These are phyloP conservation scores for Tragelaphus buxtoni DNA, from an alignment of 2,113 vertebrate species.

Conservation along the genomic window DNA sequence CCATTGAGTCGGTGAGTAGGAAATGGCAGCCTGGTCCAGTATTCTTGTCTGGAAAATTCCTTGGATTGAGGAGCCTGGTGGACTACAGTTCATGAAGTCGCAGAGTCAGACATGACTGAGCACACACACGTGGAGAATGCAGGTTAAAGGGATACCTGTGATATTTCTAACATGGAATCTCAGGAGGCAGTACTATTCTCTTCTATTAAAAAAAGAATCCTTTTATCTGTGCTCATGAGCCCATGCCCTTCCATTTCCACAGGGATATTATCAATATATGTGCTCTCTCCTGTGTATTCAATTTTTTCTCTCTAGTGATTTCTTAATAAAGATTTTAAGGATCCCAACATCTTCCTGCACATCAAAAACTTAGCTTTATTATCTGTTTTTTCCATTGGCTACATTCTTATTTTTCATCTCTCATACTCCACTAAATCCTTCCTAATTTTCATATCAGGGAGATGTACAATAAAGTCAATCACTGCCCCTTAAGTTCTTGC, in stretches of 20 bases:
- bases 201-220: not conserved
- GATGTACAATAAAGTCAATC: not conserved
- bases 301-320: not conserved
- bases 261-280: not conserved
- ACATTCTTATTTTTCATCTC: not conserved
- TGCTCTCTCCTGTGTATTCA: not conserved
- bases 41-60: not conserved
- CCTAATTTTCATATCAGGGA: not conserved
- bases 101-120: not conserved
- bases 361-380: not conserved
- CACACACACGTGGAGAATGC: not conserved
- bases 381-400: not conserved
- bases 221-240: not conserved
- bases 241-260: not conserved
- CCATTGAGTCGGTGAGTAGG: not conserved
- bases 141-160: not conserved
- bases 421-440: not conserved
- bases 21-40: not conserved
- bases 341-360: not conserved
- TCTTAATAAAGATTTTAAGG: not conserved
- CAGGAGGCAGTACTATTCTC: not conserved
- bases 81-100: not conserved
- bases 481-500: not conserved
- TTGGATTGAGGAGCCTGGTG: not conserved
- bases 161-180: not conserved